Evolutionary conservation across 1,140 invertebrate genomes (phyloP), one percentile per base, ranked within the genome.

Genomic region (Drosophila kepulauana): DNA sequence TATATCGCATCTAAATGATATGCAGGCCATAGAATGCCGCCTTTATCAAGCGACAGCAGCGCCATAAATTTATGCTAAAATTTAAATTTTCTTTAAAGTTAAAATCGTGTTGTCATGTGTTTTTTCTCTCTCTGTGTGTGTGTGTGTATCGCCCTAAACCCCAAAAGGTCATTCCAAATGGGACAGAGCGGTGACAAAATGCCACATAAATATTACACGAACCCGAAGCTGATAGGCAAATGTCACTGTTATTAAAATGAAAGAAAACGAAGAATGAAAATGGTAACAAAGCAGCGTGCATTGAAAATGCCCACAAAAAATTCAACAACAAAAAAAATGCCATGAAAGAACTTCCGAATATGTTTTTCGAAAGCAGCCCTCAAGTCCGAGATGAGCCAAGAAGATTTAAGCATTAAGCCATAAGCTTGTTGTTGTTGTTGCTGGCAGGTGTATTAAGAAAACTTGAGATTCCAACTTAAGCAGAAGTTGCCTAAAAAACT

Each of bases 41-140:
- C 66, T 63, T 75, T 75, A 75, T 75, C 66, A 51, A 57, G 51
- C 58, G 54, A 68, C 52, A 71, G 64, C 69, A 77, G 52, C 28
- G 45, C 72, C 77, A 87, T 87, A 87, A 87, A 87, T 87, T 87
- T 88, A 87, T 88, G 82, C 82, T 87, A 80, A 87, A 87, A 88
- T 87, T 87, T 87, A 87, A 87, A 82, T 87, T 87, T 88, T 73
- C 82, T 82, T 87, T 88, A 33, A 82, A 68, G 69, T 75, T 49
- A 62, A 69, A 59, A 51, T 49, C 69, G 51, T 74, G 71, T 62
- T 62, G 57, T 25, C 65, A 11, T 51, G 51, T 33, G 8, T 56
- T 28, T 6, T 11, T 49, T n/a, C 5, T 57, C 41, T 38, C 33
- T 56, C 20, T 58, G 63, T 67, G 35, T 59, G 52, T 46, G 25